phyloP scores from a whole-genome alignment of 2,888 invertebrate species.

The Theretra japonica region DNA sequence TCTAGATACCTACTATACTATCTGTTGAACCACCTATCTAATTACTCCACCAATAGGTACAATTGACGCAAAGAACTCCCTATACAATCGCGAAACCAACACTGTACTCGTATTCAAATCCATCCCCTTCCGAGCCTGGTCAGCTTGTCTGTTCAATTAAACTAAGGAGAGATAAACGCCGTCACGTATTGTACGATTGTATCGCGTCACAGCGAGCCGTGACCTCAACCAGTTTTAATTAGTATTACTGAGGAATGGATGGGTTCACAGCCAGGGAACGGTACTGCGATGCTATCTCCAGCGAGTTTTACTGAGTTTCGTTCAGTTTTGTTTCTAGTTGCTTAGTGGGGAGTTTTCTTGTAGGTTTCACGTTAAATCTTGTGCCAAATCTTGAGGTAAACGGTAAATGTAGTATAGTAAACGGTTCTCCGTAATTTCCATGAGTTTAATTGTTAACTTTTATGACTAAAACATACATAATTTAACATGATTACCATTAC shows the following conservation, averaged over 20 bases:
- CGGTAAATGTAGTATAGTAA: too few relatives aligned
- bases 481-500: too few relatives aligned
- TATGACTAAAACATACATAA: too few relatives aligned
- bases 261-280: conserved; percentile 17
- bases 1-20: too few relatives aligned
- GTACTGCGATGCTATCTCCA: not conserved
- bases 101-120: not conserved
- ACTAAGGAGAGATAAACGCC: conserved; percentile 65
- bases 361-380: too few relatives aligned
- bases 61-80: not conserved
- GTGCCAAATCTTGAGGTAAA: too few relatives aligned
- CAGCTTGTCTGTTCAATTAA: conserved; percentile 72
- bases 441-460: too few relatives aligned
- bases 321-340: not conserved
- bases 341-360: not conserved
- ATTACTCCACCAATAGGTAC: too few relatives aligned
- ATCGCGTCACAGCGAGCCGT: conserved; percentile 70
- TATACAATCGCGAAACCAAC: not conserved
- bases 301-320: not conserved
- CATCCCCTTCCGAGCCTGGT: conserved; percentile 19
- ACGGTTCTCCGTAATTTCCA: too few relatives aligned
- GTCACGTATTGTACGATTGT: conserved; percentile 71
- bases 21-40: too few relatives aligned
- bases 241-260: conserved; percentile 28
- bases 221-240: conserved; percentile 54